phyloP scores from a whole-genome alignment of 2,797 vertebrate species.

The Morus bassanus region DNA sequence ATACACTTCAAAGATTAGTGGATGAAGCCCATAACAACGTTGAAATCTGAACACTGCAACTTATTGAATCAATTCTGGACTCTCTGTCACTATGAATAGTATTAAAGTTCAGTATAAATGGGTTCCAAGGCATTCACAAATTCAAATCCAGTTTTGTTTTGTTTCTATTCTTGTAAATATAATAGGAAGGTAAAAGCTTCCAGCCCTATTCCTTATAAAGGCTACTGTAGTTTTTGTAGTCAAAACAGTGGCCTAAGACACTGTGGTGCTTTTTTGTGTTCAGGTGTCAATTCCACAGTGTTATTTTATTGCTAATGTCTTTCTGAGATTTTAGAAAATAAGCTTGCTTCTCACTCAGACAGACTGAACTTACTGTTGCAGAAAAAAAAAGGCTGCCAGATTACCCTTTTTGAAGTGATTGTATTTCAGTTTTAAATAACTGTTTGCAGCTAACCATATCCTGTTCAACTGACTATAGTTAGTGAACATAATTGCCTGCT shows the following conservation, averaged over 20 bases:
- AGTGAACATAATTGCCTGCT: constrained; percentile 48
- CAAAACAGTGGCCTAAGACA: background rate
- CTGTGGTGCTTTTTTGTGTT: background rate
- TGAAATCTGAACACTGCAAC: background rate
- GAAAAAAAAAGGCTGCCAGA: constrained; percentile 23
- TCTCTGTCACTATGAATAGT: background rate
- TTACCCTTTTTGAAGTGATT: constrained; percentile 29
- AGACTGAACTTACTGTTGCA: background rate
- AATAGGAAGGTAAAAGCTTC: background rate
- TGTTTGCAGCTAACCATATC: constrained; percentile 46
- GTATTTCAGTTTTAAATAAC: constrained; percentile 41
- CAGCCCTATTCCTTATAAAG: background rate
- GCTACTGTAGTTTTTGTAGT: background rate
- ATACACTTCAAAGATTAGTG: background rate
- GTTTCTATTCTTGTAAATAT: background rate
- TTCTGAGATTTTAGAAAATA: background rate
- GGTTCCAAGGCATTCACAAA: background rate
- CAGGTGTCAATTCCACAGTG: background rate
- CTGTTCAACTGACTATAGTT: constrained; percentile 31
- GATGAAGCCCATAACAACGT: fast-evolving
- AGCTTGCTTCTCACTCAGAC: background rate
- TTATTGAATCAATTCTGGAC: background rate
- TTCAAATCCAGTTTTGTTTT: background rate
- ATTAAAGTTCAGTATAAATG: background rate
- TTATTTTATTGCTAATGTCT: background rate